Evolutionary conservation across 2,888 invertebrate species (phyloP), one percentile per base, ranked within the genome.

Genomic region (Phaonia tiefii): DNA sequence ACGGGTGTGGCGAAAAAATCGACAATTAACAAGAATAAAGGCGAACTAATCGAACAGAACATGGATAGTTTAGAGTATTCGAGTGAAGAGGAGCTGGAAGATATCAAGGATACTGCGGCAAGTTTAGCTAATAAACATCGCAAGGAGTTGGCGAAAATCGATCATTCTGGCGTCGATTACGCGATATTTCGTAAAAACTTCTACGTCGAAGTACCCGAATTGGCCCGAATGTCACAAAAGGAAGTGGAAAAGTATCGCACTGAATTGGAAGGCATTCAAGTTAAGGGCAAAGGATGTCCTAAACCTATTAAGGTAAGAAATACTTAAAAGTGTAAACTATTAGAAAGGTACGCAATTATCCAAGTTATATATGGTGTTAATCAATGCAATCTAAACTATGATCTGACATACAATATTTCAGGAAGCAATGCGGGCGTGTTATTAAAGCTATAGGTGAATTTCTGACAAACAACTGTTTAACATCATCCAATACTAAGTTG

Each of bases 21-120:
- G 13, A 94, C 94, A 83, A 92, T 93, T 39, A 95, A 95, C 85
- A 81, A 84, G 10, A 94, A 96, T 85, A 98, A 99, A 92, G 99
- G 99, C 71, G 99, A 99, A 91, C 92, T 99, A n/a, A 98, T 99
- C 87, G 99, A 99, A 91, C 99, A 98, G 89, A 99, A 99, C 91
- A 98, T 98, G 91, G 99, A 99, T 89, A 98, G 97, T 0, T 91
- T 99, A 81, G 99, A 98, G 92, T 99, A 99, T 91, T 98, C 98
- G 0, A 98, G 98, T 13, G 99, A 99, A 90, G 99, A 99, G 89
- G 98, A 99, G 87, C 95, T 96, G 3, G 98, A 98, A 89, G 98
- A 98, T 88, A 93, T 98, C 70, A 97, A 98, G 85, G 96, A 97
- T 82, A 96, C 97, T 22, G 96, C 97, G 0, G 97, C 95, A 0